Evolutionary conservation across 1,140 invertebrate genomes (phyloP).

Genomic region (Idris sp.): DNA sequence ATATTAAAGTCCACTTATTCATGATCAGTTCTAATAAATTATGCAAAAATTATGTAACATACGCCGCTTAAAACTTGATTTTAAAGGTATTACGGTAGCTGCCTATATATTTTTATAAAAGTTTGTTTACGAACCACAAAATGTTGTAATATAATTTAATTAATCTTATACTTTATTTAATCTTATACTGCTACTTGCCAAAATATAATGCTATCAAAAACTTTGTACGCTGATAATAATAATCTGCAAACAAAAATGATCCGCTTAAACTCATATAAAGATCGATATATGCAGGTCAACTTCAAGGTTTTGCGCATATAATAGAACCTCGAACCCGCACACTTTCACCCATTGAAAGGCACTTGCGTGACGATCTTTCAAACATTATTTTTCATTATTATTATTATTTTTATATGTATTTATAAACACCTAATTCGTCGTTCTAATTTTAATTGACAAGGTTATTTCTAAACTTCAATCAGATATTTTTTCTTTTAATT

Average conservation of each 20-base stretch:
- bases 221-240: slow-evolving; percentile 39
- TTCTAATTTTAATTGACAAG: not conserved
- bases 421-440: slow-evolving; percentile 1
- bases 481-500: not conserved
- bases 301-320: slow-evolving; percentile 40
- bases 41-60: slow-evolving; percentile 37
- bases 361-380: slow-evolving; percentile 27
- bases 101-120: slow-evolving; percentile 25
- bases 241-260: slow-evolving; percentile 47
- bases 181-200: slow-evolving; percentile 1
- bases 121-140: slow-evolving; percentile 16
- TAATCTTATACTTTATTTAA: too few relatives aligned
- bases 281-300: slow-evolving; percentile 36
- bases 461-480: not conserved
- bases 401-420: slow-evolving; percentile 14
- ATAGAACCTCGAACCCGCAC: slow-evolving; percentile 15
- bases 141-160: slow-evolving; percentile 51
- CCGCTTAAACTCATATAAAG: slow-evolving; percentile 33
- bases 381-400: slow-evolving; percentile 12
- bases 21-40: slow-evolving; percentile 34
- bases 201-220: slow-evolving; percentile 15
- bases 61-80: slow-evolving; percentile 25
- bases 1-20: slow-evolving; percentile 13
- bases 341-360: slow-evolving; percentile 28
- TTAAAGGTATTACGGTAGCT: slow-evolving; percentile 22